These are phyloP conservation scores for Lepilemur septentrionalis DNA, from an alignment of 2,797 vertebrate genomes.

Conservation along the genomic window DNA sequence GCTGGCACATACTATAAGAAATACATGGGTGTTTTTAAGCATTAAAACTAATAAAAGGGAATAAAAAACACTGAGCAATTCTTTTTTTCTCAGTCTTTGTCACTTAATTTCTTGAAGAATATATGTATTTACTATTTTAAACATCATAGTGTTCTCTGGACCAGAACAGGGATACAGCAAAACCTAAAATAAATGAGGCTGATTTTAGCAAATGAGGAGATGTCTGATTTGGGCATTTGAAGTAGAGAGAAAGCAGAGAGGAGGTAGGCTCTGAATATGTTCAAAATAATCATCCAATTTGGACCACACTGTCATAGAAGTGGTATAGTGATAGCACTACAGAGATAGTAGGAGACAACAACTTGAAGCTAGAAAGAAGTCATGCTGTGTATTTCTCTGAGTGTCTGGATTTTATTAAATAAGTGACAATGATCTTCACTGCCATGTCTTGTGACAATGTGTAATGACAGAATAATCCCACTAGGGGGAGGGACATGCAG, in stretches of 20 bases:
- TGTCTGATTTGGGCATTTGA: background rate
- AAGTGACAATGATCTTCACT: background rate
- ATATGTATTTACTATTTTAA: background rate
- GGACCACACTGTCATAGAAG: background rate
- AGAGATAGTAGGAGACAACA: background rate
- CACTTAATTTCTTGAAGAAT: constrained; percentile 1
- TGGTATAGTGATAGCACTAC: background rate
- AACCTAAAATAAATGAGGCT: background rate
- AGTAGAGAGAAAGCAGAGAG: background rate
- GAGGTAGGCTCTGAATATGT: background rate
- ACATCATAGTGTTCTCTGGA: background rate
- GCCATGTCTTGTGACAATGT: background rate
- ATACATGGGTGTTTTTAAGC: background rate
- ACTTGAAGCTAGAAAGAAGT: background rate
- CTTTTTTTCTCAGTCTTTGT: background rate
- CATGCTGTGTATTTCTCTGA: background rate
- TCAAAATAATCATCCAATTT: background rate
- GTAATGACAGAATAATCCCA: background rate
- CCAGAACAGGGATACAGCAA: background rate
- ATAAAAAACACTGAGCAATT: background rate
- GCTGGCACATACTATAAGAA: background rate
- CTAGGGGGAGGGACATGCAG: background rate
- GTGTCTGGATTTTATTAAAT: background rate
- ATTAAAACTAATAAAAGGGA: background rate
- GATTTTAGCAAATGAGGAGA: background rate